Base-by-base conservation (phyloP, 1,140 invertebrate genomes). In the Pemphigus obesinymphae region DNA sequence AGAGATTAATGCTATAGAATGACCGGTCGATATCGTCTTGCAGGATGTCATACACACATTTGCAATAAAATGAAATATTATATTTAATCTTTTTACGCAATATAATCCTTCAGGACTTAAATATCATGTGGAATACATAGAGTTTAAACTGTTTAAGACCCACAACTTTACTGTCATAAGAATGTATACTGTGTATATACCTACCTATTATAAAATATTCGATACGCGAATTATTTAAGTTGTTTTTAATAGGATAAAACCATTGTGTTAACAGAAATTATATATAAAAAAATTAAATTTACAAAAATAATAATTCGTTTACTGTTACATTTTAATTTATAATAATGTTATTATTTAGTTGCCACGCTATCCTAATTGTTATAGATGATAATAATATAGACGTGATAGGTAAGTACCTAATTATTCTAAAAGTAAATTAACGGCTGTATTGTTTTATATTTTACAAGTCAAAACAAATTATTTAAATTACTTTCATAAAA, bases 1-100 rank as follows among this genome's bases (percentile, higher is more conserved):
- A 78, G 34, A 78, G 48, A 78, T 78, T 78, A 78, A 78, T 34
- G 50, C 75, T 78, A 78, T 78, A 37, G n/a, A 78, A 78, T 78
- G 75, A 55, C 75, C 31, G 34, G 48, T 55, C 75, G 23, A 78
- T 78, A 78, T 78, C 75, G 75, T 78, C 75, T 78, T 78, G 75
- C 75, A 58, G 75, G 75, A 78, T 58, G 34, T 55, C 75, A n/a
- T n/a, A n/a, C n/a, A n/a, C n/a, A 58, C 53, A 3, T 58, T 20
- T 34, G 53, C 29, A 78, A 78, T 23, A 17, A n/a, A 78, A 61
- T 45, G 40, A 55, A 78, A 78, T 58, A 78, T 78, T 78, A 78
- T 43, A 23, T 78, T 61, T 78, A 78, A 78, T 78, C 75, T 48
- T 37, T 58, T 58, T 78, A 40, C 53, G 75, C 53, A 78, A 78